Percentiles rank a stretch among this genome's conserved stretches.
These are phyloP conservation scores for Phataginus tetradactyla DNA, from an alignment of 2,797 vertebrate species.

Conservation along the genomic window DNA sequence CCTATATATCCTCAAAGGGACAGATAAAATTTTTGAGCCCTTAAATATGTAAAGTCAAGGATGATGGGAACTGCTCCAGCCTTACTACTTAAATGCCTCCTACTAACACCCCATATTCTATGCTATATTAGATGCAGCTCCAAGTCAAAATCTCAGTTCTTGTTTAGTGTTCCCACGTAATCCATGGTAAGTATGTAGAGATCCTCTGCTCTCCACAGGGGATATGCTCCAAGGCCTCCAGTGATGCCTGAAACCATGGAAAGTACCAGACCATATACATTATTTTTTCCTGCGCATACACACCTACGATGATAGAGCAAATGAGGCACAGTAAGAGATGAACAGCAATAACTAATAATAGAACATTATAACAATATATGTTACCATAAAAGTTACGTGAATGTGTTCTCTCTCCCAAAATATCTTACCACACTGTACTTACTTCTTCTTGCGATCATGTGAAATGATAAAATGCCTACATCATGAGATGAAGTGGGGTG, in stretches of 20 bases:
- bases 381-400: neutral
- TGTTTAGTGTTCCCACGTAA: neutral
- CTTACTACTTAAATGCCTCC: neutral
- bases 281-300: neutral
- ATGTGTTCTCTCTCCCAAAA: neutral
- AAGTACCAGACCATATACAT: neutral
- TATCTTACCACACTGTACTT: neutral
- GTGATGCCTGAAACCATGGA: neutral
- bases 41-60: neutral
- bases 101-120: neutral
- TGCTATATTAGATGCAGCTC: neutral
- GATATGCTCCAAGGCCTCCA: neutral
- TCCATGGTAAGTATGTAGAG: neutral
- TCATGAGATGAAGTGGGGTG: neutral
- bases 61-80: neutral
- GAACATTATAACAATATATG: neutral
- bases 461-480: neutral
- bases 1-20: neutral
- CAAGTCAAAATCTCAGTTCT: neutral
- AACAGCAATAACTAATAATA: neutral
- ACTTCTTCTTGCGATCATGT: neutral
- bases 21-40: neutral
- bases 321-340: neutral
- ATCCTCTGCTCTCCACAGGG: neutral
- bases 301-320: neutral